These are phyloP conservation scores for Lacanobia oleracea DNA, from an alignment of 2,888 invertebrate genomes.

Conservation along the genomic window DNA sequence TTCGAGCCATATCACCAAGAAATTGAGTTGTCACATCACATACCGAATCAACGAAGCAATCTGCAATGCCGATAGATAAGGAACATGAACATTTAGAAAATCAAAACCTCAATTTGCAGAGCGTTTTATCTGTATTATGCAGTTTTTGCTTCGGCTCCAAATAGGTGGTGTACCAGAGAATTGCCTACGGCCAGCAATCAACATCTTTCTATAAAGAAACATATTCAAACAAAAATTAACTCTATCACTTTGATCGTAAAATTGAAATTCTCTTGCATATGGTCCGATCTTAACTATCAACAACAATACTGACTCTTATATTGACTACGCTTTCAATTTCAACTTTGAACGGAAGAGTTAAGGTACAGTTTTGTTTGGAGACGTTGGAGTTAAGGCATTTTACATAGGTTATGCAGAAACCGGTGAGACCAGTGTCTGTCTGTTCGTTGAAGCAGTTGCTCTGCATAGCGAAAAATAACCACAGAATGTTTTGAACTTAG, in stretches of 20 bases:
- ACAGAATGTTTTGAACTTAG: constrained; percentile 74
- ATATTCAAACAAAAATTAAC: constrained; percentile 62
- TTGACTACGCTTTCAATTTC: neutral
- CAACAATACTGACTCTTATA: constrained; percentile 8
- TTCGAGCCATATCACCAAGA: constrained; percentile 2
- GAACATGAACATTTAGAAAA: constrained; percentile 53
- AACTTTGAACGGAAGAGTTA: constrained; percentile 35
- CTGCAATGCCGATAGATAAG: neutral
- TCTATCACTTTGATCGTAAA: constrained; percentile 60
- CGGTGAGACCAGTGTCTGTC: constrained; percentile 85
- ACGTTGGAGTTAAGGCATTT: constrained; percentile 63
- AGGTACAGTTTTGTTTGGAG: constrained; percentile 55
- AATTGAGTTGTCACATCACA: constrained; percentile 49
- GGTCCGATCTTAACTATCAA: constrained; percentile 9
- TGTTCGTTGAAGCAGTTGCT: constrained; percentile 75
- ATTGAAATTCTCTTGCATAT: constrained; percentile 58
- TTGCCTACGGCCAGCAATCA: constrained; percentile 76
- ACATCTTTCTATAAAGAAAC: constrained; percentile 57
- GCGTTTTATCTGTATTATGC: constrained; percentile 51
- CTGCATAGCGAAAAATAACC: constrained; percentile 83
- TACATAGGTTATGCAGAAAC: constrained; percentile 67
- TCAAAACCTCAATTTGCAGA: constrained; percentile 70
- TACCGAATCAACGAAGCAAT: constrained; percentile 10
- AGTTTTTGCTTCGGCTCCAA: constrained; percentile 72
- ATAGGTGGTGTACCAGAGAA: constrained; percentile 72